Conservation (phyloP, 2,888 invertebrate species). For the Agriopis marginaria region DNA sequence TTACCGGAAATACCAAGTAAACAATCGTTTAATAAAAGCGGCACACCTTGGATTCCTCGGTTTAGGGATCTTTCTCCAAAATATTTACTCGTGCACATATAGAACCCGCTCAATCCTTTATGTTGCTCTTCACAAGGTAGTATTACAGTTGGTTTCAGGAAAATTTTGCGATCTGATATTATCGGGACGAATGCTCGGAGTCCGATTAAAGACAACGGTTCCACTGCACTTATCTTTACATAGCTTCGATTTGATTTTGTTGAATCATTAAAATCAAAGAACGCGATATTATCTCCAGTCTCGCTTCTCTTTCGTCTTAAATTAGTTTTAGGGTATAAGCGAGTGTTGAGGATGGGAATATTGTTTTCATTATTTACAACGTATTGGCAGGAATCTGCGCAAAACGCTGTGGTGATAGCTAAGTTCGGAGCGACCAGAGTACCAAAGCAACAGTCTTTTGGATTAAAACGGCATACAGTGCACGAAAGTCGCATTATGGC, state of each 20-base stretch:
- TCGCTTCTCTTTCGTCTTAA: background rate
- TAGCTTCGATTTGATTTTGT: background rate
- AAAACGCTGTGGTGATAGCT: constrained; percentile 61
- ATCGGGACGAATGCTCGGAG: constrained; percentile 55
- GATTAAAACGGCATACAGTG: constrained; percentile 40
- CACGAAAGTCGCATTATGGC: constrained; percentile 59
- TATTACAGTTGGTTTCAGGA: constrained; percentile 51
- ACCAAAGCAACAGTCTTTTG: constrained; percentile 60
- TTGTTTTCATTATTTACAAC: constrained; percentile 38
- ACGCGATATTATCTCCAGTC: constrained; percentile 1
- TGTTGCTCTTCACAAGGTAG: constrained; percentile 50
- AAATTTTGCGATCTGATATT: constrained; percentile 39
- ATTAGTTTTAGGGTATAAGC: constrained; percentile 41
- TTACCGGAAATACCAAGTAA: constrained; percentile 57
- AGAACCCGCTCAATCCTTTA: constrained; percentile 45
- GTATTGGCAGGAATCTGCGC: constrained; percentile 61
- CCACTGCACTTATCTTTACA: constrained; percentile 55
- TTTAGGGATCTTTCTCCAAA: constrained; percentile 40
- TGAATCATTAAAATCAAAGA: constrained; percentile 6
- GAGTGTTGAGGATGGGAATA: constrained; percentile 40
- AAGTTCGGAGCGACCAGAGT: constrained; percentile 57
- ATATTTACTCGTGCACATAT: constrained; percentile 57
- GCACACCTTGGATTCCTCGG: constrained; percentile 58
- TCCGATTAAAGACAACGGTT: constrained; percentile 52
- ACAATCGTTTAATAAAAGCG: constrained; percentile 58